These are phyloP conservation scores for Barnardius zonarius DNA, from an alignment of 2,113 vertebrate species.

Conservation along the genomic window DNA sequence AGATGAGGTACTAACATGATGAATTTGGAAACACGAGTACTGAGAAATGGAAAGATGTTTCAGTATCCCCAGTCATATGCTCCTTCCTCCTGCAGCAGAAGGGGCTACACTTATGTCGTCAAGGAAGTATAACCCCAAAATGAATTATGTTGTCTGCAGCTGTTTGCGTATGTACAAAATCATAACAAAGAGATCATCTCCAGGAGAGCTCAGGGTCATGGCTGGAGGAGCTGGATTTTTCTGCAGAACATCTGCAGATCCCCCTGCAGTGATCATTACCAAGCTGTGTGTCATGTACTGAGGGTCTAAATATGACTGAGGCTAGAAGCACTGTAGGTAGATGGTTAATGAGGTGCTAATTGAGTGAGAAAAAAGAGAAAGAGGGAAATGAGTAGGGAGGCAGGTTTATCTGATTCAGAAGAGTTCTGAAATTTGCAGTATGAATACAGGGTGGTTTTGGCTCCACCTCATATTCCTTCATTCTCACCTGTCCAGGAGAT, in stretches of 20 bases:
- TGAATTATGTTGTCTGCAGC: not conserved
- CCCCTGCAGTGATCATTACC: not conserved
- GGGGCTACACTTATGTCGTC: not conserved
- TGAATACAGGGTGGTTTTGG: not conserved
- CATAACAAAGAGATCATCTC: not conserved
- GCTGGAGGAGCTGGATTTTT: not conserved
- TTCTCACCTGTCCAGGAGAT: not conserved
- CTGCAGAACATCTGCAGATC: not conserved
- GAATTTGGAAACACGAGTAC: not conserved
- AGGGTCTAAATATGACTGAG: slow-evolving; percentile 29
- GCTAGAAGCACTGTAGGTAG: not conserved
- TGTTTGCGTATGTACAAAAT: not conserved
- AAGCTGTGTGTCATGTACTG: slow-evolving; percentile 3
- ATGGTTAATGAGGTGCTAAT: slow-evolving; percentile 43
- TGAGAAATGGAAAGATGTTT: not conserved
- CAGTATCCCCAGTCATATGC: not conserved
- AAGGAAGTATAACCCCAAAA: not conserved
- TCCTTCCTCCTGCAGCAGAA: not conserved
- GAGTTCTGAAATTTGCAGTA: not conserved
- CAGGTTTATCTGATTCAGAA: not conserved
- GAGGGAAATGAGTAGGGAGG: not conserved
- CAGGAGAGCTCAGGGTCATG: not conserved
- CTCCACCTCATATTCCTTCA: not conserved
- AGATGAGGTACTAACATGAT: not conserved
- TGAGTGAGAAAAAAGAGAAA: not conserved